These are phyloP conservation scores for Podarcis cretensis DNA, from an alignment of 2,113 vertebrate genomes.

Conservation along the genomic window DNA sequence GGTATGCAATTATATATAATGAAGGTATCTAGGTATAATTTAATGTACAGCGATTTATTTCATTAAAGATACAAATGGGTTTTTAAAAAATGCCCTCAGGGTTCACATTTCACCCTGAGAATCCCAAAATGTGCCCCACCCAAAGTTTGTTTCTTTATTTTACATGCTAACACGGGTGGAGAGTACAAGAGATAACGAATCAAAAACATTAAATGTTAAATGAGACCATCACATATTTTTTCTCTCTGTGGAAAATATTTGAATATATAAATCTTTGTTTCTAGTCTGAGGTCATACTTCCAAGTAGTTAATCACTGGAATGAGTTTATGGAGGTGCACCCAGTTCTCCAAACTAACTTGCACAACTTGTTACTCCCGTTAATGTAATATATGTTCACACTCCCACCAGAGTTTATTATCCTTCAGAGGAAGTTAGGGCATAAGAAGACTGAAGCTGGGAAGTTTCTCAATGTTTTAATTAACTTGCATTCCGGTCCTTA, in stretches of 20 bases:
- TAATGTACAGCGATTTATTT: background rate
- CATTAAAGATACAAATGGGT: background rate
- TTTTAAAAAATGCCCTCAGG: background rate
- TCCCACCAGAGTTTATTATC: constrained; percentile 41
- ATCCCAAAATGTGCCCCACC: background rate
- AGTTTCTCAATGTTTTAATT: constrained; percentile 8
- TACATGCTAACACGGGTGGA: background rate
- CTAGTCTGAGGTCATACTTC: constrained; percentile 24
- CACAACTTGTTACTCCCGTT: constrained; percentile 43
- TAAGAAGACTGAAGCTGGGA: constrained; percentile 38
- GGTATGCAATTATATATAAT: background rate
- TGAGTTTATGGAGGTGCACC: constrained; percentile 41
- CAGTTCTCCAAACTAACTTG: constrained; percentile 35
- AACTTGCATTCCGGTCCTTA: constrained; percentile 16
- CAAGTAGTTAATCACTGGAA: constrained; percentile 40
- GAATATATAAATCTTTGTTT: constrained; percentile 10
- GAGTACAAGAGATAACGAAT: constrained; percentile 19
- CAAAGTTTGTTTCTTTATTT: background rate
- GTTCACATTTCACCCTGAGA: background rate
- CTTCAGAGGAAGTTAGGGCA: constrained; percentile 65
- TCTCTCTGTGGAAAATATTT: constrained; percentile 42
- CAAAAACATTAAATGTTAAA: background rate
- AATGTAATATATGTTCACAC: constrained; percentile 45
- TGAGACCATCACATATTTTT: background rate
- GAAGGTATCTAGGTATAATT: background rate